A percentile compares a stretch with the other conserved stretches of the same genome.
Evolutionary conservation across 2,797 vertebrate species (phyloP).

Genomic region (Choloepus didactylus): DNA sequence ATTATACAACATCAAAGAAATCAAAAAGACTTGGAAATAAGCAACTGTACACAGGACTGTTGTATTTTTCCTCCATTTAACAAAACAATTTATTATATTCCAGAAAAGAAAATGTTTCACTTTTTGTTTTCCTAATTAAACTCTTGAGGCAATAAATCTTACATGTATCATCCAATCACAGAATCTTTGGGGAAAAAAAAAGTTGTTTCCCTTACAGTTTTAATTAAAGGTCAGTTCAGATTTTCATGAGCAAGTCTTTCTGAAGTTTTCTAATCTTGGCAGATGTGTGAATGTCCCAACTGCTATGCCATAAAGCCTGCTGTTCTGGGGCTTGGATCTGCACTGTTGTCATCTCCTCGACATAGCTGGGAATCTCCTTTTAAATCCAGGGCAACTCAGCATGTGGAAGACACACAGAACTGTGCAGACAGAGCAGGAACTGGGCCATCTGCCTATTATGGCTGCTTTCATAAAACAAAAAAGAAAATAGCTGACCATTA

Average conservation of each 20-base stretch:
- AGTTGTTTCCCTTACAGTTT: slow-evolving; percentile 56
- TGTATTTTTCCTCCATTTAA: neutral
- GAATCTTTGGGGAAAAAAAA: neutral
- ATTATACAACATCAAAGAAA: slow-evolving; percentile 1
- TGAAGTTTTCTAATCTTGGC: slow-evolving; percentile 65
- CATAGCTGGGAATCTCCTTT: slow-evolving; percentile 51
- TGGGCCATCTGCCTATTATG: slow-evolving; percentile 11
- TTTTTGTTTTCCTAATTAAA: slow-evolving; percentile 67
- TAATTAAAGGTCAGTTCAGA: slow-evolving; percentile 80
- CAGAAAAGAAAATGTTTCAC: slow-evolving; percentile 53
- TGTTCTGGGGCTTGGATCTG: slow-evolving; percentile 34
- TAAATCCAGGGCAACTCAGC: slow-evolving; percentile 22
- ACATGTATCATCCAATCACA: slow-evolving; percentile 68
- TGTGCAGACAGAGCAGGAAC: neutral
- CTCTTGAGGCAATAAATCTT: slow-evolving; percentile 74
- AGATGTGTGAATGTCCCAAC: neutral
- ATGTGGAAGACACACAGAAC: neutral
- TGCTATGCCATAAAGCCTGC: slow-evolving; percentile 48
- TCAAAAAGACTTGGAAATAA: slow-evolving; percentile 50
- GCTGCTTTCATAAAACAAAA: slow-evolving; percentile 18
- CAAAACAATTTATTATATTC: slow-evolving; percentile 61
- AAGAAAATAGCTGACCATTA: slow-evolving; percentile 12
- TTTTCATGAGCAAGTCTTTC: slow-evolving; percentile 54
- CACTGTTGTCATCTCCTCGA: neutral
- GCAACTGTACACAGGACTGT: neutral